Evolutionary conservation across 2,888 invertebrate species (phyloP), one percentile per base, ranked within the genome.

Genomic region (Automeris io): DNA sequence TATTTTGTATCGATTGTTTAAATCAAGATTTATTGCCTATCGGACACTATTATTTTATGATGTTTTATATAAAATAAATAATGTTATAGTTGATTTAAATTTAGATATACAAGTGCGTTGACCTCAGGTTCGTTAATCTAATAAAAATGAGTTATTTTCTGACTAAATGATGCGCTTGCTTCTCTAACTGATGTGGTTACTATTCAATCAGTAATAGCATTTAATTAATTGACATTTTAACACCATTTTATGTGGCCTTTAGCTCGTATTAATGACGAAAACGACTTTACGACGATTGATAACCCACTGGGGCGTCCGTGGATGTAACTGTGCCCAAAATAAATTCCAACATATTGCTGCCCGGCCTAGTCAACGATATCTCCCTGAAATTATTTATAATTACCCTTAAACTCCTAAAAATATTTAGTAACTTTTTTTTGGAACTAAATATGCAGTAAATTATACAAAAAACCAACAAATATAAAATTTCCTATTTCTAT

Each of bases 1-100:
- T 70, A 67, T 71, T 70, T 65, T 46, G 55, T 53, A 50, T 49
- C 55, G 54, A 56, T 57, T 59, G 53, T 56, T 52, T 48, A 48
- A 44, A 47, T 49, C 35, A 36, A 42, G 42, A 51, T 53, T 51
- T 52, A 49, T 54, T 45, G 43, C 23, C 45, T 39, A 49, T 42
- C 40, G 41, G 43, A 41, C 21, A 39, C 31, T 39, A 38, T 46
- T 41, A 41, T 46, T 45, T 38, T 40, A 41, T 41, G 24, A 39
- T 40, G 35, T 49, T 43, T 41, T 42, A 32, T 42, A 42, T 37
- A 40, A 37, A 44, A 43, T 45, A 45, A 47, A 44, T 46, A 46
- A 43, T 49, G 43, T 49, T 45, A 43, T 40, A 24, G 36, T 35
- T 39, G 21, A 31, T 32, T 24, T 38, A 33, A 25, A 40, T 16